These are phyloP conservation scores for Nemopilema nomurai DNA, from an alignment of 30 jellyfish, hydroid and myxozoan genomes.

Conservation along the genomic window DNA sequence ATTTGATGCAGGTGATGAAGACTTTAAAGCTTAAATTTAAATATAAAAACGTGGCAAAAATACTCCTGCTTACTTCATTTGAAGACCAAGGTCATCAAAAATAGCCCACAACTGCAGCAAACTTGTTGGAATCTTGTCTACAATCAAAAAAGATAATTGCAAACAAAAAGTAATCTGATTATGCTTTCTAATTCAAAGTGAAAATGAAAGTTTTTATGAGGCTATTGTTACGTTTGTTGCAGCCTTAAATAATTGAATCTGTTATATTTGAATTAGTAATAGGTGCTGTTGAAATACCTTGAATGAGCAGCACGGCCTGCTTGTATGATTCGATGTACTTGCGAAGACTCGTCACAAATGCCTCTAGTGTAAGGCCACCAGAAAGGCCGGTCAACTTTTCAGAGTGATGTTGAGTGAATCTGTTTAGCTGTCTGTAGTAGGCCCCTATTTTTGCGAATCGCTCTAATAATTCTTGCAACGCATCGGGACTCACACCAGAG, in stretches of 20 bases:
- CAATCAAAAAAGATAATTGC: too few species aligned
- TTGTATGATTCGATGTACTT: slow-evolving; percentile 65
- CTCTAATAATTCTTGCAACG: slow-evolving; percentile 40
- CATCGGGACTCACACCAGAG: slow-evolving; percentile 78
- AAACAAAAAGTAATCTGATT: too few species aligned
- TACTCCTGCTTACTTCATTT: neutral
- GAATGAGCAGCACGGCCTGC: slow-evolving; percentile 53
- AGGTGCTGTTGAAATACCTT: slow-evolving; percentile 50
- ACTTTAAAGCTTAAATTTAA: too few species aligned
- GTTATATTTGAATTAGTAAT: too few species aligned
- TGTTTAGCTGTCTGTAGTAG: slow-evolving; percentile 62
- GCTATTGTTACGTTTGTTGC: too few species aligned
- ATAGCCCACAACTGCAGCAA: slow-evolving; percentile 18
- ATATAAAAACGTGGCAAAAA: too few species aligned
- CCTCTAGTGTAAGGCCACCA: slow-evolving; percentile 80
- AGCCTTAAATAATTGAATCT: too few species aligned
- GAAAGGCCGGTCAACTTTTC: slow-evolving; percentile 53
- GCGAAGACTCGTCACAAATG: slow-evolving; percentile 72
- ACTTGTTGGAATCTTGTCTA: slow-evolving; percentile 2
- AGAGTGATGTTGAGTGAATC: slow-evolving; percentile 81
- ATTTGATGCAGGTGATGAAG: neutral
- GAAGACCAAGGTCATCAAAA: neutral
- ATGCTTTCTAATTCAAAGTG: too few species aligned
- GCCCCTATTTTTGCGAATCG: slow-evolving; percentile 83
- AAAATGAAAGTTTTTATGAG: too few species aligned